Evolutionary conservation across 2,797 vertebrate species (phyloP).

Genomic region (Alca torda): DNA sequence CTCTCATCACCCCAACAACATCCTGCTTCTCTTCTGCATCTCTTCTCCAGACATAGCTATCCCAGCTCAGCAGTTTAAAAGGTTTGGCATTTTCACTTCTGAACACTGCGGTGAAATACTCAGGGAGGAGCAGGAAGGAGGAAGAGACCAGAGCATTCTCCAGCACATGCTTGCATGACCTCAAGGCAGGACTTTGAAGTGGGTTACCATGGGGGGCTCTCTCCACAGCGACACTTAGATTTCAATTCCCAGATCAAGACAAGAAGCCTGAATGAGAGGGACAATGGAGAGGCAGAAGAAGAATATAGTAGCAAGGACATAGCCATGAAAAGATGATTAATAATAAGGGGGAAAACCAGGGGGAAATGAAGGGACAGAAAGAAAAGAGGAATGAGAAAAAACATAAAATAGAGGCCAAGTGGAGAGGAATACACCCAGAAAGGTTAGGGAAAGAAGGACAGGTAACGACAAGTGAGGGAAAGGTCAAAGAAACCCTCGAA

Average conservation of each 20-base stretch:
- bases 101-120: neutral
- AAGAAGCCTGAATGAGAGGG: neutral
- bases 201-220: neutral
- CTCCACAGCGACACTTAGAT: neutral
- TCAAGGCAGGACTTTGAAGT: neutral
- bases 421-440: neutral
- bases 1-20: neutral
- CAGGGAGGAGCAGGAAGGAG: neutral
- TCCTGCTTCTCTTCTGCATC: neutral
- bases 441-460: neutral
- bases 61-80: neutral
- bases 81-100: neutral
- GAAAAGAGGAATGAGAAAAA: neutral
- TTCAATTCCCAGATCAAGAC: neutral
- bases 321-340: neutral
- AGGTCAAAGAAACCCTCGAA: neutral
- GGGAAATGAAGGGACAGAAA: neutral
- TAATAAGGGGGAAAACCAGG: neutral
- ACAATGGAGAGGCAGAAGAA: neutral
- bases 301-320: neutral
- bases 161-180: neutral
- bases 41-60: neutral
- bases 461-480: neutral
- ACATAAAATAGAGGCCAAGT: neutral
- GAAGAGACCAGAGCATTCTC: neutral